phyloP scores from a whole-genome alignment of 2,888 invertebrate genomes.

The Neria commutata region DNA sequence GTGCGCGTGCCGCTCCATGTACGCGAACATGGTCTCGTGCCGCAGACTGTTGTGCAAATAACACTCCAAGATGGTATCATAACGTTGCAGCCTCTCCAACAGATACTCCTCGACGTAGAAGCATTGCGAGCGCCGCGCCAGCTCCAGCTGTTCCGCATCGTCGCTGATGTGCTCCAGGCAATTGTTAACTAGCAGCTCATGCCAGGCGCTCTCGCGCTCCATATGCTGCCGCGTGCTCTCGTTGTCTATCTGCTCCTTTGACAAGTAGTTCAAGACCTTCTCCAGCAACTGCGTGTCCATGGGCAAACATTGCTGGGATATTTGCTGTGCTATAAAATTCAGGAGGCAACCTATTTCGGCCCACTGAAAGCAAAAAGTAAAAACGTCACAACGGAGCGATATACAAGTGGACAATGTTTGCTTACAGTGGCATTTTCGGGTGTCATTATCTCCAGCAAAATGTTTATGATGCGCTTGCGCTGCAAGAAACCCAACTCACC shows the following conservation, averaged over 20 bases:
- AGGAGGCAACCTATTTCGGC: slow-evolving; percentile 67
- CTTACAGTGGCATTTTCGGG: slow-evolving; percentile 71
- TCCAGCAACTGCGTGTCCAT: slow-evolving; percentile 65
- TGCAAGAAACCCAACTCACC: slow-evolving; percentile 74
- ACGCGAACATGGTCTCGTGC: slow-evolving; percentile 68
- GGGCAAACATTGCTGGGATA: slow-evolving; percentile 63
- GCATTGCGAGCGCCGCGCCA: slow-evolving; percentile 72
- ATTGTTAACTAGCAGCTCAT: slow-evolving; percentile 71
- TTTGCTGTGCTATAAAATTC: slow-evolving; percentile 71
- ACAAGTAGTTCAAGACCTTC: slow-evolving; percentile 68
- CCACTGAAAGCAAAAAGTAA: slow-evolving; percentile 47
- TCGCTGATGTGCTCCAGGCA: slow-evolving; percentile 67
- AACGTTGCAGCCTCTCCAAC: slow-evolving; percentile 69
- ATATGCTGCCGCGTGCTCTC: slow-evolving; percentile 64
- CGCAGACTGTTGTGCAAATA: slow-evolving; percentile 71
- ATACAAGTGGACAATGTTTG: slow-evolving; percentile 20
- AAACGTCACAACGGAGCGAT: background rate
- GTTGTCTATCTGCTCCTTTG: slow-evolving; percentile 60
- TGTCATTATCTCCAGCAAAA: slow-evolving; percentile 76
- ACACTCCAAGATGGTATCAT: slow-evolving; percentile 70
- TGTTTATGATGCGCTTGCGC: slow-evolving; percentile 78
- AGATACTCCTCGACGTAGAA: slow-evolving; percentile 74
- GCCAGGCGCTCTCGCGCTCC: slow-evolving; percentile 76
- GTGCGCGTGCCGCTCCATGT: slow-evolving; percentile 63
- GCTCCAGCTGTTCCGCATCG: slow-evolving; percentile 66